Evolutionary conservation across 2,113 vertebrate genomes (phyloP).

Genomic region (Megaceryle maxima): DNA sequence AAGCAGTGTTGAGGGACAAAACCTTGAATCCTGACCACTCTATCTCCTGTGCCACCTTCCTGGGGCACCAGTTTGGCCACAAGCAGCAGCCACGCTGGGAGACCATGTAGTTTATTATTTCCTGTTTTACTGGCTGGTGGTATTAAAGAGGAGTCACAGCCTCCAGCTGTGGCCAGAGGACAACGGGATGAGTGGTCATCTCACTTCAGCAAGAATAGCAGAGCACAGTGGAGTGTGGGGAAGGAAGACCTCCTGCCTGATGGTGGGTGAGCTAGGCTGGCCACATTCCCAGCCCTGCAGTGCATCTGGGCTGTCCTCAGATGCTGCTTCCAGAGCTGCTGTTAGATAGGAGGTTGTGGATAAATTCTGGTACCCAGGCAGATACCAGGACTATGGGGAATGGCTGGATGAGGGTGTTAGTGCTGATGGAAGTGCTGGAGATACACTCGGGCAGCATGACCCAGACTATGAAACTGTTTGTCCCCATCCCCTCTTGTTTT

Average conservation of each 20-base stretch:
- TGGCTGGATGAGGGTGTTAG: not conserved
- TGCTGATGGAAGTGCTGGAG: not conserved
- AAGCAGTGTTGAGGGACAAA: not conserved
- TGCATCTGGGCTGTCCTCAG: accelerated
- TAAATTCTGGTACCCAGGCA: not conserved
- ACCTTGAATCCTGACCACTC: not conserved
- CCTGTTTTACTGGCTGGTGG: not conserved
- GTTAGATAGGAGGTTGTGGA: not conserved
- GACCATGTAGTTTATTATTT: not conserved
- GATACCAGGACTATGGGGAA: not conserved
- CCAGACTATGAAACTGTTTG: not conserved
- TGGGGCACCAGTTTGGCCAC: not conserved
- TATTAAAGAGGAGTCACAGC: not conserved
- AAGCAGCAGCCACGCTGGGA: not conserved
- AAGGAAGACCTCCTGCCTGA: not conserved
- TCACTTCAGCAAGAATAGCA: not conserved
- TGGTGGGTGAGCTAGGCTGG: not conserved
- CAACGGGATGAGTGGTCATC: not conserved
- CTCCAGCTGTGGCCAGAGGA: not conserved
- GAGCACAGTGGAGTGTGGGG: not conserved
- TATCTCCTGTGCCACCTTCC: not conserved
- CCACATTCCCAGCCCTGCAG: not conserved
- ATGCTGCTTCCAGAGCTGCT: not conserved
- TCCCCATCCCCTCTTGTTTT: not conserved
- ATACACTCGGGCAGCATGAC: not conserved